Conservation (phyloP, 2,797 vertebrate species). For the Schizopygopsis malacanthus region DNA sequence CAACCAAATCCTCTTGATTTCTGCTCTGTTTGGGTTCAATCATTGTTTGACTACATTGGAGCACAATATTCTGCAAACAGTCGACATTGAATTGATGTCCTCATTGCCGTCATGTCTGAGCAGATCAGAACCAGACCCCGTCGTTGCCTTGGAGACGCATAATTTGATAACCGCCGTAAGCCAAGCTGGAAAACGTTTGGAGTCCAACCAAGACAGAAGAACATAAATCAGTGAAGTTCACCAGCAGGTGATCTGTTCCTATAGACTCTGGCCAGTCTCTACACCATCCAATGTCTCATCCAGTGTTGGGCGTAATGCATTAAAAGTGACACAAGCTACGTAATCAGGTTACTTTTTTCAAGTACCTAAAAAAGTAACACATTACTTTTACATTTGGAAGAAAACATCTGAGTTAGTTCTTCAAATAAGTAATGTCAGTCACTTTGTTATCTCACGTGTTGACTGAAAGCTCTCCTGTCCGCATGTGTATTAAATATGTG, state of each 20-base stretch:
- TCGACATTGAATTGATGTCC: not conserved
- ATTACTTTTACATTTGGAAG: too few species aligned
- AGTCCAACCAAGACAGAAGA: slow-evolving; percentile 32
- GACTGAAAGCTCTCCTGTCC: not conserved
- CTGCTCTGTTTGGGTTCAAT: slow-evolving; percentile 1
- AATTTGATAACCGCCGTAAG: slow-evolving; percentile 26
- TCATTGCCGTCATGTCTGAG: slow-evolving; percentile 7
- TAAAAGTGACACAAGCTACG: not conserved
- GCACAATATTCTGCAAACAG: not conserved
- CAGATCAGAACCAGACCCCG: slow-evolving; percentile 54
- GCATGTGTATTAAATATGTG: too few species aligned
- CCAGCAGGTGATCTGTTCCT: slow-evolving; percentile 41
- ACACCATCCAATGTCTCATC: slow-evolving; percentile 3
- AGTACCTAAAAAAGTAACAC: too few species aligned
- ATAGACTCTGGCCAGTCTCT: slow-evolving; percentile 22
- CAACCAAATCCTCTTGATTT: not conserved
- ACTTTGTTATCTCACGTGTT: too few species aligned
- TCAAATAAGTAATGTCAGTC: not conserved
- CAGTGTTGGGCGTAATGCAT: not conserved
- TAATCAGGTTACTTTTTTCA: too few species aligned
- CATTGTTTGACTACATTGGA: not conserved
- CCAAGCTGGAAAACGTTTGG: slow-evolving; percentile 27
- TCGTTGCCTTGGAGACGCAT: slow-evolving; percentile 35
- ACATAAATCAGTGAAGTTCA: slow-evolving; percentile 55
- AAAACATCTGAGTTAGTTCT: not conserved